Base-by-base conservation (phyloP, 2,113 vertebrate species). In the Emydura subglobosa region DNA sequence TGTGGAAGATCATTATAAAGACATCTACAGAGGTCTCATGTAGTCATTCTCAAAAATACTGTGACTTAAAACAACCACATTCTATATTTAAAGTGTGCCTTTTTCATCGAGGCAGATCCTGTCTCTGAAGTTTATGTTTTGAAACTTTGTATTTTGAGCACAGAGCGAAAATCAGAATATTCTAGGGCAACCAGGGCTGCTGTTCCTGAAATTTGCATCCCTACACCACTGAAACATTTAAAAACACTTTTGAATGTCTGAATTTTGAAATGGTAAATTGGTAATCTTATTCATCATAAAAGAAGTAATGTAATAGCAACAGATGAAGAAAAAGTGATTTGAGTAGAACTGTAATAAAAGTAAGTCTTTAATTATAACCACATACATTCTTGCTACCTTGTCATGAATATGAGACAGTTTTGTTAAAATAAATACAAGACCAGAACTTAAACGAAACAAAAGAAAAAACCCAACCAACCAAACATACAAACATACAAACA, bases 1-100 rank as follows among this genome's bases (percentile, higher is more conserved):
- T 54, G 78, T 88, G 90, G 96, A 96, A 94, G 92, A 94, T 95
- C 90, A 91, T 97, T 97, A 96, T 87, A 88, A 93, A 97, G 96
- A 91, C 80, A 80, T 94, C 87, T 92, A 31, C 93, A 79, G 88
- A 93, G 59, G 84, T 91, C 94, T 97, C 93, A 24, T 53, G 34
- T 84, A 89, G 91, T 57, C 91, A 74, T 94, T 95, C 88, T 83
- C 79, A 79, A 91, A 96, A 96, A 85, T 88, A 83, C 83, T 55
- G 4, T 17, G 68, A 85, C 27, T 95, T 96, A 82, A 93, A 94
- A 55, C 88, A 92, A 68, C 55, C 83, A 44, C 12, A 4, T 47
- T 82, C 55, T 89, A 53, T 81, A 54, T 74, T 78, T 85, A 79
- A 94, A 95, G 39, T 59, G 39, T 42, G 85, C 65, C 14, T 84